These are phyloP conservation scores for Parotocinclus haroldoi DNA, from an alignment of 2,797 vertebrate genomes.

Conservation along the genomic window DNA sequence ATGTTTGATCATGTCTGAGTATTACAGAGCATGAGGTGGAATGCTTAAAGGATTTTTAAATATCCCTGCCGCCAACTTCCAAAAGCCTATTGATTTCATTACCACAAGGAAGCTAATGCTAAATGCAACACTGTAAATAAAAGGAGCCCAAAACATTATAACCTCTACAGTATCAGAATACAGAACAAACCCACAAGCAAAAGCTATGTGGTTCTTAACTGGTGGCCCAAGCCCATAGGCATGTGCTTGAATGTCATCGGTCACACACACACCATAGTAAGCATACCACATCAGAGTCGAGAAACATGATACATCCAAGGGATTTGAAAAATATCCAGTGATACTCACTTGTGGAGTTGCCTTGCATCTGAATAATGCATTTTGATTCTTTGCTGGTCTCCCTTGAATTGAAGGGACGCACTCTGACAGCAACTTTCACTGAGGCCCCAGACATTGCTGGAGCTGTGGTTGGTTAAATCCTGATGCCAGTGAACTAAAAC, in stretches of 20 bases:
- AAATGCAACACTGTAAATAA: too few relatives aligned
- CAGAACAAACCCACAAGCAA: conserved; percentile 3
- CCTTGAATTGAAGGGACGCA: conserved; percentile 94
- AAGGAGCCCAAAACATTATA: too few relatives aligned
- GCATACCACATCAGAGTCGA: conserved; percentile 18
- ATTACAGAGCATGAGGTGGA: too few relatives aligned
- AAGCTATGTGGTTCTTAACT: too few relatives aligned
- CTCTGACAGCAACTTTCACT: conserved; percentile 96
- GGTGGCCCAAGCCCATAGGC: conserved; percentile 16
- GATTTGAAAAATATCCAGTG: conserved; percentile 9
- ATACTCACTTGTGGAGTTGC: conserved; percentile 96
- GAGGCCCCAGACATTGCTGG: conserved; percentile 94
- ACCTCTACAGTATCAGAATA: not conserved
- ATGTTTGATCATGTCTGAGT: too few relatives aligned
- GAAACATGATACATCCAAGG: conserved; percentile 20
- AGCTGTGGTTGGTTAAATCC: conserved; percentile 43
- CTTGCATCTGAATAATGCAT: conserved; percentile 99
- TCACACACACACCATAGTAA: conserved; percentile 21
- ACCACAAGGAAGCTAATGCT: too few relatives aligned
- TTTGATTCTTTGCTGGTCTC: conserved; percentile 95
- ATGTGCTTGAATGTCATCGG: conserved; percentile 26
- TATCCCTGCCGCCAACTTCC: too few relatives aligned
- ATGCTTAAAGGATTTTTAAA: too few relatives aligned
- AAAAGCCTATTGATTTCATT: too few relatives aligned
- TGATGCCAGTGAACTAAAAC: conserved; percentile 51